phyloP scores from a whole-genome alignment of 2,113 vertebrate species.

The Oryzias woworae region DNA sequence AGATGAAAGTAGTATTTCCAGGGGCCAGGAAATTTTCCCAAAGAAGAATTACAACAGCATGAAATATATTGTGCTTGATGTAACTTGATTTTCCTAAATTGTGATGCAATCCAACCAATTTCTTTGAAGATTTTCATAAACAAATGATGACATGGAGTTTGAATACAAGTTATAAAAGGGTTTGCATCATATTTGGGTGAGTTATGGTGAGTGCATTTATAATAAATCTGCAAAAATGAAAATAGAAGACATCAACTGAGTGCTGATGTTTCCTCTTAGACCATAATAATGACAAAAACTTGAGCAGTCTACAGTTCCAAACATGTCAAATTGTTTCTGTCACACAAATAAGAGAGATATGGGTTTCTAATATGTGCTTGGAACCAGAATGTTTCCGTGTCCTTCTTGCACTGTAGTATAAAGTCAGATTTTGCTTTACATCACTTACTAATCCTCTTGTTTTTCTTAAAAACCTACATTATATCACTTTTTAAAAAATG shows the following conservation, averaged over 20 bases:
- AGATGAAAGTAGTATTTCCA: too few relatives aligned
- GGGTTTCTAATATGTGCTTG: conserved; percentile 18
- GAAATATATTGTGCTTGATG: too few relatives aligned
- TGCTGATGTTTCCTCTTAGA: conserved; percentile 1
- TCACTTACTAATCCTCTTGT: background rate
- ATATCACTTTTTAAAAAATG: background rate
- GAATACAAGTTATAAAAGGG: background rate
- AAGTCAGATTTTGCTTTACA: background rate
- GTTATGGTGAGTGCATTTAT: background rate
- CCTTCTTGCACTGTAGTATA: background rate
- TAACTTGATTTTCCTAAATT: too few relatives aligned
- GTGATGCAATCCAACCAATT: too few relatives aligned
- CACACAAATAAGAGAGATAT: conserved; percentile 33
- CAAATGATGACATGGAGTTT: background rate
- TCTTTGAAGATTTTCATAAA: too few relatives aligned
- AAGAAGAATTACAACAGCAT: too few relatives aligned
- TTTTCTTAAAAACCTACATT: background rate
- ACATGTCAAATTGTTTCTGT: conserved; percentile 48
- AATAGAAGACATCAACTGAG: conserved; percentile 4
- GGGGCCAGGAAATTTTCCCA: too few relatives aligned
- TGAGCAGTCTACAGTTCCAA: conserved; percentile 44
- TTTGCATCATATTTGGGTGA: background rate
- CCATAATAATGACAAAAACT: conserved; percentile 21
- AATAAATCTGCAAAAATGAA: too few relatives aligned
- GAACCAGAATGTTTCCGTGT: conserved; percentile 18